Evolutionary conservation across 2,888 invertebrate species (phyloP).

Genomic region (Chironomus riparius): DNA sequence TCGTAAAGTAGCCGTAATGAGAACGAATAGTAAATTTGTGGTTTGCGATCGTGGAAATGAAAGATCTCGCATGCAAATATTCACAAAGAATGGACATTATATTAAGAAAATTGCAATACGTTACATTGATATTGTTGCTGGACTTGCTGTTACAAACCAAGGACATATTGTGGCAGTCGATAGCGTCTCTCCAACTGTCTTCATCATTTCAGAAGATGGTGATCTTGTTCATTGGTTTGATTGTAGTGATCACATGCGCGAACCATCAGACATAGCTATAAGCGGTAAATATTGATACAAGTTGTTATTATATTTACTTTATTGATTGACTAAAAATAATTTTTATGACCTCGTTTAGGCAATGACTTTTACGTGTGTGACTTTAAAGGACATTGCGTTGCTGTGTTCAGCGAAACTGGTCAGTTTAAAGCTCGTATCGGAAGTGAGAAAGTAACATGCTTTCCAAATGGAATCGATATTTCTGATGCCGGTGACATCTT

Average conservation of each 20-base stretch:
- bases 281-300: conserved; percentile 52
- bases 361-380: conserved; percentile 94
- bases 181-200: conserved; percentile 93
- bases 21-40: conserved; percentile 82
- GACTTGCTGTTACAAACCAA: conserved; percentile 83
- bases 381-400: conserved; percentile 96
- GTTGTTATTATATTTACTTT: neutral
- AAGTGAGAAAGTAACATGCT: conserved; percentile 90
- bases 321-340: conserved; percentile 10
- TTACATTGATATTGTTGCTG: conserved; percentile 87
- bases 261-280: conserved; percentile 94
- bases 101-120: conserved; percentile 85
- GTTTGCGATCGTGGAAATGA: conserved; percentile 96
- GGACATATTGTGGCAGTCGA: conserved; percentile 95
- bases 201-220: conserved; percentile 85
- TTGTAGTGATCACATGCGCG: conserved; percentile 95
- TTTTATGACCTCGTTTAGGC: conserved; percentile 45
- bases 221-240: conserved; percentile 94
- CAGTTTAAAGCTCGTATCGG: conserved; percentile 88
- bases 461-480: conserved; percentile 96
- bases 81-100: conserved; percentile 91
- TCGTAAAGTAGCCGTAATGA: conserved; percentile 87
- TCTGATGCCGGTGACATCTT: conserved; percentile 94
- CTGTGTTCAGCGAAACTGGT: conserved; percentile 89
- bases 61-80: conserved; percentile 94